Evolutionary conservation across 2,113 vertebrate species (phyloP).

Genomic region (Malaclemys terrapin): DNA sequence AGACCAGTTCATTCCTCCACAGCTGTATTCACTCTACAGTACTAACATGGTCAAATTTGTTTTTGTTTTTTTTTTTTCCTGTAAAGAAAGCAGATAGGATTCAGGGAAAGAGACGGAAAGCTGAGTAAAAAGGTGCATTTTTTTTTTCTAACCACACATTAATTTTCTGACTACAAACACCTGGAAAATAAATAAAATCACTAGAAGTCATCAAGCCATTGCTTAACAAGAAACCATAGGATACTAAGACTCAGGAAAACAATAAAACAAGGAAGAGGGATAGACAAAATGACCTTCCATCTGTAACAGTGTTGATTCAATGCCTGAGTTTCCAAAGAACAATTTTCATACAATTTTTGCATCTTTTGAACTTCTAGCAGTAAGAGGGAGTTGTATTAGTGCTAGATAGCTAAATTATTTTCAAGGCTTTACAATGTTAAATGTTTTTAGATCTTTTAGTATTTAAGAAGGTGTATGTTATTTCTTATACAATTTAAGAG

Average conservation of each 20-base stretch:
- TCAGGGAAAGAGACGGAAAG: constrained; percentile 39
- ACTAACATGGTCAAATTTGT: not conserved
- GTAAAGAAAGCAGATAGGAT: not conserved
- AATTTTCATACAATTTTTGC: not conserved
- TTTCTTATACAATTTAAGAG: not conserved
- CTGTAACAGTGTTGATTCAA: not conserved
- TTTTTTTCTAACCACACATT: not conserved
- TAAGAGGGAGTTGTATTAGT: not conserved
- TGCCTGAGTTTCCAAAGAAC: not conserved
- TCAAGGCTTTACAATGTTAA: not conserved
- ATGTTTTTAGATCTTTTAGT: not conserved
- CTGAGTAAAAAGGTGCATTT: not conserved
- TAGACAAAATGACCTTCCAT: fast-evolving
- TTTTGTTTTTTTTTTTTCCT: not conserved
- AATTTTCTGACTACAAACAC: not conserved
- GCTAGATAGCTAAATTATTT: not conserved
- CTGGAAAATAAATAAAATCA: constrained; percentile 47
- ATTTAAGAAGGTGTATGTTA: not conserved
- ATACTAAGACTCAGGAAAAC: not conserved
- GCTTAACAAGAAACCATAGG: constrained; percentile 6
- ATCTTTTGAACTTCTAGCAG: not conserved
- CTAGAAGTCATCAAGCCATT: constrained; percentile 39
- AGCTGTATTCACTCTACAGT: not conserved
- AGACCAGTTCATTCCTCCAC: not conserved
- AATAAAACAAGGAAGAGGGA: fast-evolving